These are phyloP conservation scores for Rhyzopertha dominica DNA, from an alignment of 1,140 invertebrate species.

Conservation along the genomic window DNA sequence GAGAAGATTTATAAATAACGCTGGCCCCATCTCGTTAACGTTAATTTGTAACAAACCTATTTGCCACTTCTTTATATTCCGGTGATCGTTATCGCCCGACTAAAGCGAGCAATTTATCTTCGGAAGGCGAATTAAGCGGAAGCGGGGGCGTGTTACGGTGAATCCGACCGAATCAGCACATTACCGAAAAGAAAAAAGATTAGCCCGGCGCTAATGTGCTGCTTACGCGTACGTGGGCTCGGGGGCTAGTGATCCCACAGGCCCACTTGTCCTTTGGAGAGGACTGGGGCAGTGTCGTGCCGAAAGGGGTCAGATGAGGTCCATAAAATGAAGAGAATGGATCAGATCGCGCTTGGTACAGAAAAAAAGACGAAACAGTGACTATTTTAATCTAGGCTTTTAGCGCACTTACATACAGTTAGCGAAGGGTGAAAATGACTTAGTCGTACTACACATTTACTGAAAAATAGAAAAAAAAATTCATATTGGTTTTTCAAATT, in stretches of 20 bases:
- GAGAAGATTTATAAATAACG: conserved; percentile 18
- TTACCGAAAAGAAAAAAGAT: conserved; percentile 25
- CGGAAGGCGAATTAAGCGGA: conserved; percentile 23
- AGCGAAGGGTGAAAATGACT: too few species aligned
- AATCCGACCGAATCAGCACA: conserved; percentile 28
- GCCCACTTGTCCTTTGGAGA: conserved; percentile 15
- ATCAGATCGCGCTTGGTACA: too few species aligned
- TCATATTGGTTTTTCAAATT: too few species aligned
- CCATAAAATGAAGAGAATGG: too few species aligned
- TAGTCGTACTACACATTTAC: too few species aligned
- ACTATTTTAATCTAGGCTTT: too few species aligned
- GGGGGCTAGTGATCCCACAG: conserved; percentile 7
- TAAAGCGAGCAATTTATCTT: conserved; percentile 31
- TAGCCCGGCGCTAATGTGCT: conserved; percentile 17
- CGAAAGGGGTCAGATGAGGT: too few species aligned
- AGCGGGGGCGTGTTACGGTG: conserved; percentile 21
- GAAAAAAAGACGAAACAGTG: too few species aligned
- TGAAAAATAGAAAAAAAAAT: too few species aligned
- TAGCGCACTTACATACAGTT: too few species aligned
- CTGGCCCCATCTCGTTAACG: conserved; percentile 20
- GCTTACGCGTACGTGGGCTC: neutral
- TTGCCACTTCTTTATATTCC: conserved; percentile 31
- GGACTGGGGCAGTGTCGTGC: too few species aligned
- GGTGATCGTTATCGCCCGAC: conserved; percentile 31
- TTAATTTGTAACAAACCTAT: conserved; percentile 33